Evolutionary conservation across 1,140 invertebrate genomes (phyloP).

Genomic region (Antheraea pernyi): DNA sequence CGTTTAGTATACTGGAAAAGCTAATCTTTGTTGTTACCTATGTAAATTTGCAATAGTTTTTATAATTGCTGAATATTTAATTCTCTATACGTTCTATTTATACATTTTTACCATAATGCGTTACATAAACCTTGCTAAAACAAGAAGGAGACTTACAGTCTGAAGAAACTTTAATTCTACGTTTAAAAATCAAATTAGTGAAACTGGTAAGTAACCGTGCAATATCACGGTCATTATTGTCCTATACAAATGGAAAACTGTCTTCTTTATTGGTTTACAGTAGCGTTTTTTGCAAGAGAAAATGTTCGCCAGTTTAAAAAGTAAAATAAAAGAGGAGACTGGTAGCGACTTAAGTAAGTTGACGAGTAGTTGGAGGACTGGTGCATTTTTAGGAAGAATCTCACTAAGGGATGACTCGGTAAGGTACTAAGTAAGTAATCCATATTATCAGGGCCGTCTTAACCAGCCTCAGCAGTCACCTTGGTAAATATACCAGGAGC

Average conservation of each 20-base stretch:
- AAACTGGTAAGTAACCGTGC: conserved; percentile 11
- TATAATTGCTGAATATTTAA: no score
- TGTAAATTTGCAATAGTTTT: no score
- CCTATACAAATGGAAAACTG: conserved; percentile 29
- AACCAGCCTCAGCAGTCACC: no score
- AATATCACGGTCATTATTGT: conserved; percentile 41
- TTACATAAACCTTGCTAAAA: no score
- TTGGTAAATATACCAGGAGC: no score
- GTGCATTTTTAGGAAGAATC: conserved; percentile 66
- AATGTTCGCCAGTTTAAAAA: conserved; percentile 74
- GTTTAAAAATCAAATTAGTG: neutral
- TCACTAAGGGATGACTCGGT: conserved; percentile 67
- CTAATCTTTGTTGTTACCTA: no score
- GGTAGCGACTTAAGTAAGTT: conserved; percentile 71
- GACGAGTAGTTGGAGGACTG: conserved; percentile 68
- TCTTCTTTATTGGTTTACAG: conserved; percentile 22
- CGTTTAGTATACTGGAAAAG: no score
- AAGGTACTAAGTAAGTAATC: conserved; percentile 24
- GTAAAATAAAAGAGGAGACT: conserved; percentile 75
- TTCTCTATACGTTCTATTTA: no score
- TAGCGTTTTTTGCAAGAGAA: conserved; percentile 22
- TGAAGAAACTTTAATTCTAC: neutral
- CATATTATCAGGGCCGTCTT: no score
- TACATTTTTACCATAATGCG: conserved; percentile 3
- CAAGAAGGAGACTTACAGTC: no score